Conservation (phyloP, 2,797 vertebrate genomes). For the Poeciliopsis gracilis region DNA sequence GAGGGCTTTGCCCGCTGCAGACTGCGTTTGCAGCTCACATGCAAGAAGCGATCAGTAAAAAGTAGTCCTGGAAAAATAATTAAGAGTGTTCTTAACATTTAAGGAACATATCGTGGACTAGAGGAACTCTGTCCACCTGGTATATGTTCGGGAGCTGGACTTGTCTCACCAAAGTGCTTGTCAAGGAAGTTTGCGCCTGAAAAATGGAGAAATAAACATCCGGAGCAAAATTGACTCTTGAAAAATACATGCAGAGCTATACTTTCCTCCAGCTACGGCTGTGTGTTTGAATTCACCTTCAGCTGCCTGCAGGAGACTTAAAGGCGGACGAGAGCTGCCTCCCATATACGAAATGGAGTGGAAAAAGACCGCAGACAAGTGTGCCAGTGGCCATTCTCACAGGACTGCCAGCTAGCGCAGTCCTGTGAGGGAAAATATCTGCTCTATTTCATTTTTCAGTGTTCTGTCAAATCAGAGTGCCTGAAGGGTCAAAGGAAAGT, state of each 20-base stretch:
- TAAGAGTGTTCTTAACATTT: neutral
- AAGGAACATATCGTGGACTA: neutral
- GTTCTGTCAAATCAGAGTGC: slow-evolving; percentile 1
- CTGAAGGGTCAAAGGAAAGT: slow-evolving; percentile 1
- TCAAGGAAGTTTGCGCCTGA: neutral
- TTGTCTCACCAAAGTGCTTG: neutral
- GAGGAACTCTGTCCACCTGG: neutral
- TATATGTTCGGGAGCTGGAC: neutral
- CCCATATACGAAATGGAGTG: neutral
- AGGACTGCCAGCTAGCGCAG: neutral
- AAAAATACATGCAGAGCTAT: neutral
- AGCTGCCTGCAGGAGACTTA: neutral
- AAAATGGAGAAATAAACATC: neutral
- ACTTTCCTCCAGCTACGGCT: neutral
- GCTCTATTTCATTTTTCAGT: neutral
- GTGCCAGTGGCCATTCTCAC: neutral
- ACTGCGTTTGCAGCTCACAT: slow-evolving; percentile 16
- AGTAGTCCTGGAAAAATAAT: neutral
- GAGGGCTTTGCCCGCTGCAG: slow-evolving; percentile 1
- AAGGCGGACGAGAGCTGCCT: neutral
- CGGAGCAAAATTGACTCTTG: neutral
- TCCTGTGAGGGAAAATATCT: neutral
- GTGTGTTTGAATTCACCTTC: neutral
- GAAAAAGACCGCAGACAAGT: neutral
- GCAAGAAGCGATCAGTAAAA: neutral